Evolutionary conservation across 2,888 invertebrate genomes (phyloP), one percentile per base, ranked within the genome.

Genomic region (Scelioninae gen. 1): DNA sequence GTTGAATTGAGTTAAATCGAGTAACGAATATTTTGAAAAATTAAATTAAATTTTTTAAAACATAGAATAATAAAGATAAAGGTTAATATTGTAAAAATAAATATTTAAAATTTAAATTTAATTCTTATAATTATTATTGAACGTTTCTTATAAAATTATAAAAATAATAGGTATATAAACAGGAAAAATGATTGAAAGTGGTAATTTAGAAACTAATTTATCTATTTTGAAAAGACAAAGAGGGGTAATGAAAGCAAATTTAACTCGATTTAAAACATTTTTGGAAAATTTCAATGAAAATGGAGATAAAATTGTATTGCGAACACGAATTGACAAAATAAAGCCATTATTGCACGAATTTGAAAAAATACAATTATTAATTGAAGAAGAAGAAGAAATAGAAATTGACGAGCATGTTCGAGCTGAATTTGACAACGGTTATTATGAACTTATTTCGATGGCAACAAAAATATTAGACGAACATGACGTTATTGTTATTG

Each of bases 211-310:
- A 43, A 43, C 23, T 5, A 34, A 38, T 15, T 15, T 58, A 38
- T 6, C 8, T 38, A 16, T 8, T 15, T 45, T 60, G 13, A 60
- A 45, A 60, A 40, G 60, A 45, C 23, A 43, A 29, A 60, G 60
- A 60, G 29, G 60, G 5, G 60, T 60, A 15, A 60, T 60, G 43
- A 60, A 60, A 60, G 60, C 43, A 60, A 45, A 6, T 29, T 29
- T 43, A 45, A 60, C 60, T n/a, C 43, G 43, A 15, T 65, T 38
- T 7, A 40, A 43, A 43, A 29, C 60, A 40, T 60, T 60, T 60
- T 11, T 60, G 23, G 11, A 40, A 23, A 29, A 43, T 23, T 23
- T 31, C 11, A 16, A 38, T 43, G 43, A 60, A 29, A 45, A 29
- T 32, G 45, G 7, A 45, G 29, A 40, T 11, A 60, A 11, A 8